These are phyloP conservation scores for Eurypyga helias DNA, from an alignment of 2,113 vertebrate species.

Conservation along the genomic window DNA sequence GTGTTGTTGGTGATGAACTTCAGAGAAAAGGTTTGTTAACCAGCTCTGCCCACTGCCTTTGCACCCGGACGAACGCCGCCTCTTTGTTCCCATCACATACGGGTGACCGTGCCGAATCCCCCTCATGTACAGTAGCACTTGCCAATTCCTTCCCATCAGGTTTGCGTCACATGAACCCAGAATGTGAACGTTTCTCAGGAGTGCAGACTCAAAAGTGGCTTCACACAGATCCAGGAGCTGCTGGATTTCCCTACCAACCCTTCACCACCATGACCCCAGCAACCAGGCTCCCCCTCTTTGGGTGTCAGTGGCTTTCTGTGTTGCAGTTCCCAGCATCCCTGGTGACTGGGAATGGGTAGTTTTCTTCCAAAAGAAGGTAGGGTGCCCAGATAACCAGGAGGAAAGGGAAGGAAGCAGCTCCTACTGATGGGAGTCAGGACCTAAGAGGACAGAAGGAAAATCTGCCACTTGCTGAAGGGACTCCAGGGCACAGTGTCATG, in stretches of 20 bases:
- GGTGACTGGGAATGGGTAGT: neutral
- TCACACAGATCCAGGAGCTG: neutral
- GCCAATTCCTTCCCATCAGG: neutral
- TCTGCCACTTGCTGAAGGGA: rapidly evolving
- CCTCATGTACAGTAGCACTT: neutral
- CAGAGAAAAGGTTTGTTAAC: neutral
- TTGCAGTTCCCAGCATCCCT: neutral
- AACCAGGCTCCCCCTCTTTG: neutral
- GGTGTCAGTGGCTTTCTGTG: neutral
- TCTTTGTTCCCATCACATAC: rapidly evolving
- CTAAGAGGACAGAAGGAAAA: neutral
- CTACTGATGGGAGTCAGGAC: neutral
- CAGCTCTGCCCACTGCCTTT: neutral
- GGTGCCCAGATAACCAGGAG: neutral
- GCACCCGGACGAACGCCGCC: rapidly evolving
- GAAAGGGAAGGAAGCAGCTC: neutral
- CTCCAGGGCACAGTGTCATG: neutral
- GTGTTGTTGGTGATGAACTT: neutral
- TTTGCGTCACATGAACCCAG: rapidly evolving
- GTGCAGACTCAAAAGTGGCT: neutral
- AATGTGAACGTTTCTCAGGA: neutral
- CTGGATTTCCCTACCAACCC: neutral
- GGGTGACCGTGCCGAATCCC: neutral
- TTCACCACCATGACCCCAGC: neutral
- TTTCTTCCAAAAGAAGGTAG: neutral